A percentile compares a stretch with the other conserved stretches of the same genome.
These are phyloP conservation scores for Seira ritae DNA, from an alignment of 2,888 invertebrate species.

Conservation along the genomic window DNA sequence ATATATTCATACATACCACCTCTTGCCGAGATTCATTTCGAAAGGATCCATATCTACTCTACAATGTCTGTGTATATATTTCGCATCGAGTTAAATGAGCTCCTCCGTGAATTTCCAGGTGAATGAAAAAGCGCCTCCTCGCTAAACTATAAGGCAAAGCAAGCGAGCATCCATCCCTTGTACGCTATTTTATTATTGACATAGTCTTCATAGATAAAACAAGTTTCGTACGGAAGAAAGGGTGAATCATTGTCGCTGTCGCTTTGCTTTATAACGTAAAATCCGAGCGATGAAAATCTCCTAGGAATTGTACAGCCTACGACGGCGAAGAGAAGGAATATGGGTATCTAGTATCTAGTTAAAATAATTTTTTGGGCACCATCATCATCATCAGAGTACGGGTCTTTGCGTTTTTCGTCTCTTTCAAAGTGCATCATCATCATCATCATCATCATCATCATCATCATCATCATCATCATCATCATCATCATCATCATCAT, in stretches of 20 bases:
- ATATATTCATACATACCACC: background rate
- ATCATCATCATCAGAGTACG: background rate
- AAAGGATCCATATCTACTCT: background rate
- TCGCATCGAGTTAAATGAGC: background rate
- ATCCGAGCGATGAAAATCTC: background rate
- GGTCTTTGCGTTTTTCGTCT: constrained; percentile 14
- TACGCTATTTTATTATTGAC: constrained; percentile 22
- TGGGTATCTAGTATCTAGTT: constrained; percentile 14
- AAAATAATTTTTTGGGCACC: background rate
- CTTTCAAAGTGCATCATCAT: constrained; percentile 9
- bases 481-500: background rate
- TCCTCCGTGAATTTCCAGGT: background rate
- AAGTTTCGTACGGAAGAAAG: background rate
- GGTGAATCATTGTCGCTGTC: constrained; percentile 2
- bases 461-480: constrained; percentile 2
- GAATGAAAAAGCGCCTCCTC: constrained; percentile 8
- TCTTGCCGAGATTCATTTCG: background rate
- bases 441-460: constrained; percentile 5
- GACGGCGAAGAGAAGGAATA: constrained; percentile 1
- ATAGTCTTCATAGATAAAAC: constrained; percentile 9
- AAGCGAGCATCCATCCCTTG: background rate
- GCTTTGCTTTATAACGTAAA: background rate
- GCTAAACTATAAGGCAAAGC: background rate
- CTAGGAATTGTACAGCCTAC: background rate
- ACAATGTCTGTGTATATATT: background rate